These are phyloP conservation scores for Drosophila bunnanda DNA, from an alignment of 2,888 invertebrate genomes.

Conservation along the genomic window DNA sequence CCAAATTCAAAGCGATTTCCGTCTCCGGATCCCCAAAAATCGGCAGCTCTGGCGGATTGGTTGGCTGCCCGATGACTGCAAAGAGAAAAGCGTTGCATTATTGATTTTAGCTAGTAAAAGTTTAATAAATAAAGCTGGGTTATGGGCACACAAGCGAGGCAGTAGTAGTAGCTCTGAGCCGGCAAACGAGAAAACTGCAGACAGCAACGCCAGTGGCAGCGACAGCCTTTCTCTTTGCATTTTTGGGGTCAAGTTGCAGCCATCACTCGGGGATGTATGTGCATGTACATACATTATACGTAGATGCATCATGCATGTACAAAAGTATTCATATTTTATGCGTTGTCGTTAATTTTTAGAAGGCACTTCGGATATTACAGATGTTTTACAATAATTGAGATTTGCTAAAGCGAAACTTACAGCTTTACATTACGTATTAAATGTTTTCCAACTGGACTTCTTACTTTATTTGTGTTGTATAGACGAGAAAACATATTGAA, in stretches of 20 bases:
- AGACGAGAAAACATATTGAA: not conserved
- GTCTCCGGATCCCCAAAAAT: slow-evolving; percentile 92
- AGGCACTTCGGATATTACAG: not conserved
- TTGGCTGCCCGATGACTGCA: slow-evolving; percentile 93
- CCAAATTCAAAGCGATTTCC: slow-evolving; percentile 91
- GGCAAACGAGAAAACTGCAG: slow-evolving; percentile 26
- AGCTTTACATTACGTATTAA: not conserved
- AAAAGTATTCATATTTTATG: slow-evolving; percentile 8
- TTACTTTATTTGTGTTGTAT: not conserved
- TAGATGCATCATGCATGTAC: slow-evolving; percentile 20
- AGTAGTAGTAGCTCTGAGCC: not conserved
- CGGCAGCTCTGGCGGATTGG: slow-evolving; percentile 91
- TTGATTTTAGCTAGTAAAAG: slow-evolving; percentile 25
- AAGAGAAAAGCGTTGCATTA: slow-evolving; percentile 60
- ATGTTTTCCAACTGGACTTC: not conserved
- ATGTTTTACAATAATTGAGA: slow-evolving; percentile 3
- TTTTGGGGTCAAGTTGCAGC: slow-evolving; percentile 47
- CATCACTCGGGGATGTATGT: slow-evolving; percentile 34
- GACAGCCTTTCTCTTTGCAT: slow-evolving; percentile 68
- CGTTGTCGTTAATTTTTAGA: slow-evolving; percentile 8
- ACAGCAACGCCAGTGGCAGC: slow-evolving; percentile 15
- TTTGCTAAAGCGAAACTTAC: not conserved
- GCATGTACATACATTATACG: slow-evolving; percentile 9
- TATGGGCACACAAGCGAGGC: slow-evolving; percentile 16
- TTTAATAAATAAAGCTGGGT: slow-evolving; percentile 29